Evolutionary conservation across 2,113 vertebrate species (phyloP).

Genomic region (Prionailurus viverrinus): DNA sequence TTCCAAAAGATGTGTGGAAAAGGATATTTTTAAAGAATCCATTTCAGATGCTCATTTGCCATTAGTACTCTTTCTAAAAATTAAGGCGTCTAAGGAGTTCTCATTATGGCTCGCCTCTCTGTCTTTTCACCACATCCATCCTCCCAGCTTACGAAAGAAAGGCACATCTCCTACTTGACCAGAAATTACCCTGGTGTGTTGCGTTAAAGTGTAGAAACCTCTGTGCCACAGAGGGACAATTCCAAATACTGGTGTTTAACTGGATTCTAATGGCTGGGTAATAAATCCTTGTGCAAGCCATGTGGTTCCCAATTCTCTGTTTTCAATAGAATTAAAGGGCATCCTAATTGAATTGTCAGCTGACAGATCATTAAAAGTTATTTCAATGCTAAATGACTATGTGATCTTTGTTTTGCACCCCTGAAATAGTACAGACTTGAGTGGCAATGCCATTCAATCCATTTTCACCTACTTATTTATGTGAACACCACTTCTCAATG

Average conservation of each 20-base stretch:
- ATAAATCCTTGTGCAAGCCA: background rate
- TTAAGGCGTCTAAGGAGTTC: background rate
- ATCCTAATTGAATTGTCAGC: background rate
- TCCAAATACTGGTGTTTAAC: background rate
- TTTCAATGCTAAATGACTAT: background rate
- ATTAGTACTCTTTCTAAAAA: background rate
- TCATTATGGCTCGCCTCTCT: background rate
- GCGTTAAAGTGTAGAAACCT: background rate
- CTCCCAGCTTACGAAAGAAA: background rate
- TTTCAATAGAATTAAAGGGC: constrained; percentile 35
- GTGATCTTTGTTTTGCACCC: background rate
- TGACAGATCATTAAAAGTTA: constrained; percentile 10
- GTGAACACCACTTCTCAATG: background rate
- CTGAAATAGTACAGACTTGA: background rate
- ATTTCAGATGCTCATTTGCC: background rate
- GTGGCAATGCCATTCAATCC: background rate
- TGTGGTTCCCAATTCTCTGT: background rate
- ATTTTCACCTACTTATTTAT: background rate
- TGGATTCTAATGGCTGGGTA: background rate
- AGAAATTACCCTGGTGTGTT: background rate
- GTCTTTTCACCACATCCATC: background rate
- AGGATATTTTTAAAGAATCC: background rate
- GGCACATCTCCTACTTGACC: too few relatives aligned
- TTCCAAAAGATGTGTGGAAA: background rate
- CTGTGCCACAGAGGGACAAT: background rate